phyloP scores from a whole-genome alignment of 2,113 vertebrate genomes.

The Aix galericulata region DNA sequence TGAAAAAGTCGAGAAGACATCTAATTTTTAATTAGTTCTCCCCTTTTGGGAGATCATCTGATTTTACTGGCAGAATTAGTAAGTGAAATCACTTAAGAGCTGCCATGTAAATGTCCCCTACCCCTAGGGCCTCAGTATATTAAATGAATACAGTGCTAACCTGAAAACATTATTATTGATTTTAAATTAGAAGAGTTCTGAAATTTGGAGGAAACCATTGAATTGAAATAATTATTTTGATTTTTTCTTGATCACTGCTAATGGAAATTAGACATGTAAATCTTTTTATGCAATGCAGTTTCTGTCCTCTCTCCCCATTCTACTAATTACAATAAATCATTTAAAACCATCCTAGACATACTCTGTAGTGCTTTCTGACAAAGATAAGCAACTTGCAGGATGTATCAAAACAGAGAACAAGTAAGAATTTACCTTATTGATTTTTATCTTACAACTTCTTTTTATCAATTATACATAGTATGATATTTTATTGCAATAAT shows the following conservation, averaged over 20 bases:
- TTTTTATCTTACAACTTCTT: not conserved
- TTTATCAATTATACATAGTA: not conserved
- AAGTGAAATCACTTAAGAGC: conserved; percentile 49
- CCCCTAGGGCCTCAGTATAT: not conserved
- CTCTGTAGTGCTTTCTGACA: not conserved
- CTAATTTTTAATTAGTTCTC: conserved; percentile 67
- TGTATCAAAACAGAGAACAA: not conserved
- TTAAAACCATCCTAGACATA: not conserved
- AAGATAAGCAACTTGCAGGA: not conserved
- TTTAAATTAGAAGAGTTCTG: conserved; percentile 26
- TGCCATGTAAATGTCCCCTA: conserved; percentile 53
- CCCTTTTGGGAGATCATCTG: conserved; percentile 60
- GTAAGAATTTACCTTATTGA: not conserved
- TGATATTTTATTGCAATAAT: not conserved
- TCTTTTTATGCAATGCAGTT: not conserved
- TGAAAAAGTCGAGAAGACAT: conserved; percentile 42
- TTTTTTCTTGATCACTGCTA: not conserved
- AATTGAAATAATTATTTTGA: conserved; percentile 12
- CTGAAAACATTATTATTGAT: conserved; percentile 55
- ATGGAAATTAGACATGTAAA: not conserved
- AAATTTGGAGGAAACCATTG: conserved; percentile 20
- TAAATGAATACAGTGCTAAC: conserved; percentile 45
- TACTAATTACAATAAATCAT: not conserved
- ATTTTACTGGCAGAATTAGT: conserved; percentile 56
- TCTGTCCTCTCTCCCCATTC: not conserved